phyloP scores from a whole-genome alignment of 2,888 invertebrate genomes.

The Rotaria macrura region DNA sequence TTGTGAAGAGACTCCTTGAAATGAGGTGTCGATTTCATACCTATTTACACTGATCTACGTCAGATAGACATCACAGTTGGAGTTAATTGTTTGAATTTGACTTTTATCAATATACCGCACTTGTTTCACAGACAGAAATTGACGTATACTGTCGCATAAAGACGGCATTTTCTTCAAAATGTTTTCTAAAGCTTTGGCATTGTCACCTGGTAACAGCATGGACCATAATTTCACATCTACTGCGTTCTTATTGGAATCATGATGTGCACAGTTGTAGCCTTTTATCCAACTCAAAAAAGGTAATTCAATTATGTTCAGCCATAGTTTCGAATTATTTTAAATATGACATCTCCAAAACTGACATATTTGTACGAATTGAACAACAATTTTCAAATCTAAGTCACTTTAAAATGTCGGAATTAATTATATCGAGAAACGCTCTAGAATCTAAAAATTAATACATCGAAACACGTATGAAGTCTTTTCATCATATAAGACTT shows the following conservation, averaged over 20 bases:
- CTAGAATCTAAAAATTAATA: background rate
- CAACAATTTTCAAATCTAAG: background rate
- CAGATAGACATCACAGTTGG: too few relatives aligned
- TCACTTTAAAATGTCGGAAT: background rate
- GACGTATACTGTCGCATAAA: background rate
- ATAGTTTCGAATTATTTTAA: background rate
- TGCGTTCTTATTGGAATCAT: too few relatives aligned
- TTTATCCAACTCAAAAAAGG: background rate
- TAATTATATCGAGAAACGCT: background rate
- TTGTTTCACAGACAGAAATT: background rate
- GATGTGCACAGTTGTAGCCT: fast-evolving
- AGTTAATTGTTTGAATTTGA: too few relatives aligned
- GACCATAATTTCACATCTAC: background rate
- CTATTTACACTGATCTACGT: too few relatives aligned
- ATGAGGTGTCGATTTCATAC: too few relatives aligned
- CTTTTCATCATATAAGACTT: too few relatives aligned
- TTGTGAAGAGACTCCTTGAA: too few relatives aligned
- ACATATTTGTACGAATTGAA: background rate
- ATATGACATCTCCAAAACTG: background rate
- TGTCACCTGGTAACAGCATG: background rate
- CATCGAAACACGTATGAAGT: too few relatives aligned
- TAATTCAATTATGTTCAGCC: background rate
- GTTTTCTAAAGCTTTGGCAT: background rate
- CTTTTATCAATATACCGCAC: background rate
- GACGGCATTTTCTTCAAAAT: background rate